Base-by-base conservation (phyloP, 2,797 vertebrate species). In the Fringilla coelebs region DNA sequence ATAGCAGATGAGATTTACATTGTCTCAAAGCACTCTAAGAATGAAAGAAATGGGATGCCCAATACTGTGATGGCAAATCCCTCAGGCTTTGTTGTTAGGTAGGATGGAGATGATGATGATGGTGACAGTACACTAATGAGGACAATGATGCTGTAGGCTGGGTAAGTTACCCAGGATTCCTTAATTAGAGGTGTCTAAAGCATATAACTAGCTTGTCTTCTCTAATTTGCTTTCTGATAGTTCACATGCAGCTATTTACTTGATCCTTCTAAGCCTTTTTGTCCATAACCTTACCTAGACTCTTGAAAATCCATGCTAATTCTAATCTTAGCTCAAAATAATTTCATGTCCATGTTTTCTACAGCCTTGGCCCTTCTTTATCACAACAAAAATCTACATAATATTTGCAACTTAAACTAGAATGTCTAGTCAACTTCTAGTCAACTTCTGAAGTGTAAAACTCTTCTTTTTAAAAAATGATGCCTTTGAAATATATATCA, bases 71-170 rank as follows among this genome's bases (percentile, higher is more conserved):
- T 70, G 40, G n/a, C 21, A 94, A 97, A 93, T 94, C 87, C 75
- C 91, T 81, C 36, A 58, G 92, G 75, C 51, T 89, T 90, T 85
- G 43, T 36, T 70, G 21, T 62, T 93, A 70, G 72, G 36, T 75
- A 89, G 21, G 32, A 80, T 52, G 34, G 68, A 88, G 71, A 79
- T 43, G n/a, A 90, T 86, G 93, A 67, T 80, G 81, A 54, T 73
- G 85, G 87, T 88, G 72, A 93, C 78, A 88, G 72, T 67, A 89
- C 52, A n/a, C 49, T 92, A 90, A 95, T 76, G 71, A 94, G 68
- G 49, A 90, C 58, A 85, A 80, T 68, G 68, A 84, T 75, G 29
- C 29, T 78, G 51, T 82, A 79, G 70, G 43, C 28, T 85, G 62
- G 36, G 26, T 66, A 81, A 38, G n/a, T 70, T 86, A 75, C 62